A percentile compares a stretch with the other conserved stretches of the same genome.
These are phyloP conservation scores for Polypterus bichir DNA, from an alignment of 2,113 vertebrate genomes.

Conservation along the genomic window DNA sequence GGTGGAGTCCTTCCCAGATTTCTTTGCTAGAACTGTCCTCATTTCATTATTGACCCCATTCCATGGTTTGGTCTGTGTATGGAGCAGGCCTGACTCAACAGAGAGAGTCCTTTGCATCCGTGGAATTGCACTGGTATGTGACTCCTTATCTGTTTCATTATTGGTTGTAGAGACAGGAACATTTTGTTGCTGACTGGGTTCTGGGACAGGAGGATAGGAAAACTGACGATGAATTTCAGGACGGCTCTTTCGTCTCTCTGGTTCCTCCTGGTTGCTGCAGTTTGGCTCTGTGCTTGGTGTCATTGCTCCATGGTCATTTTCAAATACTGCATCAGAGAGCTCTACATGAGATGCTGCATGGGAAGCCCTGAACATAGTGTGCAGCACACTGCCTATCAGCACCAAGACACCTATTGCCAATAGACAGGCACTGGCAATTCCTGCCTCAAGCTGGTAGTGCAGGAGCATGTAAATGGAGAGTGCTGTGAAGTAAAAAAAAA, in stretches of 20 bases:
- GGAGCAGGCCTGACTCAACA: conserved; percentile 46
- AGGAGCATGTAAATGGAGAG: conserved; percentile 74
- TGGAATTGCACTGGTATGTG: conserved; percentile 26
- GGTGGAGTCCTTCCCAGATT: conserved; percentile 70
- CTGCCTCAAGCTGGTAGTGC: conserved; percentile 63
- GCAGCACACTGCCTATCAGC: conserved; percentile 49
- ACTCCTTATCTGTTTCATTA: conserved; percentile 30
- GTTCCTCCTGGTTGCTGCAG: conserved; percentile 30
- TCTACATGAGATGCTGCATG: conserved; percentile 22
- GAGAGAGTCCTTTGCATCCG: conserved; percentile 49
- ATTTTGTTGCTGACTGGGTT: conserved; percentile 31
- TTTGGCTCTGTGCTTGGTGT: conserved; percentile 37
- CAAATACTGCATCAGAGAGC: conserved; percentile 41
- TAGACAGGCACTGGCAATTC: conserved; percentile 56
- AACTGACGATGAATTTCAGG: conserved; percentile 49
- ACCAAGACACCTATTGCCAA: conserved; percentile 61
- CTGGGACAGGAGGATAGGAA: conserved; percentile 40
- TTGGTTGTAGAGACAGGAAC: conserved; percentile 27
- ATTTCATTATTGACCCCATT: conserved; percentile 62
- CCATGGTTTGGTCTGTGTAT: conserved; percentile 53
- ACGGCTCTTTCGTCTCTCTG: conserved; percentile 29
- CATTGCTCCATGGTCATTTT: conserved; percentile 40
- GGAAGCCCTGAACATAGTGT: conserved; percentile 51
- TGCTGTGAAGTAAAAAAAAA: conserved; percentile 28
- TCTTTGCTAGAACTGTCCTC: conserved; percentile 52